phyloP scores from a whole-genome alignment of 1,140 invertebrate genomes.

The Acromyrmex echinatior region DNA sequence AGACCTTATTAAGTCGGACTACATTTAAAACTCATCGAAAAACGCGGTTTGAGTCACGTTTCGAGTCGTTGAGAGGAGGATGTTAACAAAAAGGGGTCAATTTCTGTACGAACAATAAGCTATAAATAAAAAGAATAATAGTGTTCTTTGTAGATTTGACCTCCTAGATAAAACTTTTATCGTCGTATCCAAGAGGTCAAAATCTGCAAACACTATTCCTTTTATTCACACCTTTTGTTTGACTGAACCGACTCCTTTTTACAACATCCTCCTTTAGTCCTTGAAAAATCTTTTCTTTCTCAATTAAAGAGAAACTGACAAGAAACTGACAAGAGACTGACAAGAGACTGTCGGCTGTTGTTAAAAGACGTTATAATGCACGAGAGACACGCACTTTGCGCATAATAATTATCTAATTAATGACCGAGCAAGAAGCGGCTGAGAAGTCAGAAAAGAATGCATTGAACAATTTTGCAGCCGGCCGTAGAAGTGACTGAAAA shows the following conservation, averaged over 20 bases:
- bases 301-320: background rate
- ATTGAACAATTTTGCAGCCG: background rate
- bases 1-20: background rate
- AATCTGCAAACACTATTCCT: too few relatives aligned
- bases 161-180: too few relatives aligned
- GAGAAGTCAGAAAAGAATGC: background rate
- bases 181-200: too few relatives aligned
- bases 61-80: background rate
- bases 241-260: too few relatives aligned
- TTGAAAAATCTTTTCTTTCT: background rate
- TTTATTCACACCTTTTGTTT: too few relatives aligned
- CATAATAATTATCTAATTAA: background rate
- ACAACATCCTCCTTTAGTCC: too few relatives aligned
- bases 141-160: too few relatives aligned
- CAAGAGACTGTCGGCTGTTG: background rate
- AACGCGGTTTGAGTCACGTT: background rate
- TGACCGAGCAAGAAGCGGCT: background rate
- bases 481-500: conserved; percentile 1
- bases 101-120: too few relatives aligned
- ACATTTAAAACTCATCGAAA: background rate
- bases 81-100: too few relatives aligned
- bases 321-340: too few relatives aligned
- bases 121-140: too few relatives aligned
- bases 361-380: background rate
- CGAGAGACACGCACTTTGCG: background rate